These are phyloP conservation scores for Mus pahari DNA, from an alignment of 2,113 vertebrate genomes.

Conservation along the genomic window DNA sequence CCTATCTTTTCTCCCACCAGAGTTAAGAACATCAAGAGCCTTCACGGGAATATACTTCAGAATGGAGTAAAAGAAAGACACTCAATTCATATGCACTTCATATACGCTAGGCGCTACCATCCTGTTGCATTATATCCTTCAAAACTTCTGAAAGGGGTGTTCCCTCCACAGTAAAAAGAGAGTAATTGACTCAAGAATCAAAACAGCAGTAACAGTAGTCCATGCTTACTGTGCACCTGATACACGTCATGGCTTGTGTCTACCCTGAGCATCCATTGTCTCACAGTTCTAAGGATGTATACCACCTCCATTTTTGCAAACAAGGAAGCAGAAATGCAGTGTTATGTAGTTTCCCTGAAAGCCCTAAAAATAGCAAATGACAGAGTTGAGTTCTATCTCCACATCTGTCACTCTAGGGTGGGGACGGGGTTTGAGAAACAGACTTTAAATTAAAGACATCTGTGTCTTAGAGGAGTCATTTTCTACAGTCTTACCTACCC, in stretches of 20 bases:
- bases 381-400: not conserved
- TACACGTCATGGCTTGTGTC: too few species aligned
- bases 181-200: slow-evolving; percentile 23
- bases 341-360: not conserved
- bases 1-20: not conserved
- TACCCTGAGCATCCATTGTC: not conserved
- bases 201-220: not conserved
- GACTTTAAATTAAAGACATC: not conserved
- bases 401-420: not conserved
- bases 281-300: not conserved
- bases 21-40: not conserved
- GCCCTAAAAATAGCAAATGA: slow-evolving; percentile 1
- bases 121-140: not conserved
- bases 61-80: not conserved
- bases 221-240: not conserved
- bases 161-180: slow-evolving; percentile 12
- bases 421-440: not conserved
- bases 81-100: not conserved
- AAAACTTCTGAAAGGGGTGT: not conserved
- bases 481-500: not conserved
- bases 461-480: not conserved
- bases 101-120: not conserved
- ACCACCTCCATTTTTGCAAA: slow-evolving; percentile 2
- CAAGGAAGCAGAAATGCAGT: not conserved
- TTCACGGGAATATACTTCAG: not conserved